Percentiles rank a stretch among this genome's conserved stretches.
Conservation (phyloP, 2,113 vertebrate genomes). For the Dinomys branickii region DNA sequence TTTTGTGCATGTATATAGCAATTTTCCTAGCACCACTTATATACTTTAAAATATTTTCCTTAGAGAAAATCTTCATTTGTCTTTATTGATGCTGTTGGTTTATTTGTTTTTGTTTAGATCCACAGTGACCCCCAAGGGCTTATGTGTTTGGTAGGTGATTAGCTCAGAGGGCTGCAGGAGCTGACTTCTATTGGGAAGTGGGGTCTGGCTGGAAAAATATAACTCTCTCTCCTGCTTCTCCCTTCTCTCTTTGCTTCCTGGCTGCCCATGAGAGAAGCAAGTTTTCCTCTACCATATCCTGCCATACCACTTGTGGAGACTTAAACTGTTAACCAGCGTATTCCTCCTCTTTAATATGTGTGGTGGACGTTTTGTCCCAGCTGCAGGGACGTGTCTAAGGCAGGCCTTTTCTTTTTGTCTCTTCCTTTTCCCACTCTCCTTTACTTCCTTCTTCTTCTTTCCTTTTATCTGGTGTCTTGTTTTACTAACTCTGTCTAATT, state of each 20-base stretch:
- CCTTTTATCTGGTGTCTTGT: background rate
- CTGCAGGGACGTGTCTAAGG: background rate
- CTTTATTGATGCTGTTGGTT: background rate
- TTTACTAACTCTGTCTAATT: background rate
- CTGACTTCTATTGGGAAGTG: background rate
- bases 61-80: background rate
- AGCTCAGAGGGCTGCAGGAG: background rate
- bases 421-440: background rate
- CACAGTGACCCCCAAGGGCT: background rate
- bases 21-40: background rate
- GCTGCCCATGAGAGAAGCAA: background rate
- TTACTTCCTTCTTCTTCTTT: background rate
- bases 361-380: background rate
- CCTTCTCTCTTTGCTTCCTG: background rate
- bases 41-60: background rate
- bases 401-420: too few relatives aligned
- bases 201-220: background rate
- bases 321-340: background rate
- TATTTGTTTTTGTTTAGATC: background rate
- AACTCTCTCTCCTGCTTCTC: background rate
- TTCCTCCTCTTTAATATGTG: background rate
- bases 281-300: background rate
- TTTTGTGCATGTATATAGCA: background rate
- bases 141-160: background rate
- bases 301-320: background rate